A percentile compares a stretch with the other conserved stretches of the same genome.
phyloP scores from a whole-genome alignment of 2,888 invertebrate species.

The Sarcophaga rosellei region DNA sequence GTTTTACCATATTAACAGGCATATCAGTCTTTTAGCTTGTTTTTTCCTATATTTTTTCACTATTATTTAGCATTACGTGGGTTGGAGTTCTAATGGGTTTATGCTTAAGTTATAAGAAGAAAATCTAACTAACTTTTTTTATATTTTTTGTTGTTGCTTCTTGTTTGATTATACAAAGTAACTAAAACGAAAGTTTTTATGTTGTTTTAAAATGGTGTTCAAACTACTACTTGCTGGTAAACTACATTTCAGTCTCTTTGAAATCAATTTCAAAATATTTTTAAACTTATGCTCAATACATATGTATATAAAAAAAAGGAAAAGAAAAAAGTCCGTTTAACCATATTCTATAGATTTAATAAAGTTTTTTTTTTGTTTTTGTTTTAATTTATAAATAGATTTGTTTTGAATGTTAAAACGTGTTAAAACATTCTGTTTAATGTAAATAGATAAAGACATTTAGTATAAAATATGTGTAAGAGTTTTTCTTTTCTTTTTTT shows the following conservation, averaged over 20 bases:
- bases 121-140: slow-evolving; percentile 21
- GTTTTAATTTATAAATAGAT: too few species aligned
- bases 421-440: too few species aligned
- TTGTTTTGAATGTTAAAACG: too few species aligned
- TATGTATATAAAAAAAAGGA: neutral
- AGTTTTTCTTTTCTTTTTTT: too few species aligned
- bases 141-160: neutral
- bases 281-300: neutral
- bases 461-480: too few species aligned
- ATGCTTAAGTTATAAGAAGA: neutral
- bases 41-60: slow-evolving; percentile 23
- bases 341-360: too few species aligned
- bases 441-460: too few species aligned
- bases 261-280: slow-evolving; percentile 32
- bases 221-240: slow-evolving; percentile 30
- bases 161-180: neutral
- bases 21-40: slow-evolving; percentile 62
- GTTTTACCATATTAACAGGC: slow-evolving; percentile 50
- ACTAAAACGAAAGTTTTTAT: neutral
- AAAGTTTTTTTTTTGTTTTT: too few species aligned
- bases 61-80: slow-evolving; percentile 26
- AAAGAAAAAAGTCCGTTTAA: slow-evolving; percentile 36
- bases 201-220: neutral
- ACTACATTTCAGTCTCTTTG: slow-evolving; percentile 57
- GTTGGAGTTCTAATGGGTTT: slow-evolving; percentile 14